phyloP scores from a whole-genome alignment of 1,140 invertebrate species.

The Idris sp. region DNA sequence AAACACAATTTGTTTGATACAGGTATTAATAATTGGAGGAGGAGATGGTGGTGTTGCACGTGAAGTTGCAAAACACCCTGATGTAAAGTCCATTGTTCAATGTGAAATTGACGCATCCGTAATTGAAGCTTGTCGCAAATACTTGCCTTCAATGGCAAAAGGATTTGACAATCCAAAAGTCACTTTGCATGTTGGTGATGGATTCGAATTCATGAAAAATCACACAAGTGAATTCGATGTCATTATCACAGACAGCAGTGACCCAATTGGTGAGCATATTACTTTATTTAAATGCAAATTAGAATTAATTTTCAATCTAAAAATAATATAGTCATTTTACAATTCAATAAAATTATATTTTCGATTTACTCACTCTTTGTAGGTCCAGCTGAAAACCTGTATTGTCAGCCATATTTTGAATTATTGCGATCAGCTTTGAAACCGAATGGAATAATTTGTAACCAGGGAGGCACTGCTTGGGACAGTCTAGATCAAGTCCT shows the following conservation, averaged over 20 bases:
- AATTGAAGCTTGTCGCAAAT: constrained; percentile 93
- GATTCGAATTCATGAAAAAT: constrained; percentile 95
- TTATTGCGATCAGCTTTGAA: constrained; percentile 90
- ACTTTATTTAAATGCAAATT: no score
- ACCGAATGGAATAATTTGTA: constrained; percentile 94
- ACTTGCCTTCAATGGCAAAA: constrained; percentile 92
- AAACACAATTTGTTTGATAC: no score
- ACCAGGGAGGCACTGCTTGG: constrained; percentile 95
- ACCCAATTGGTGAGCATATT: constrained; percentile 87
- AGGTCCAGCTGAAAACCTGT: constrained; percentile 85
- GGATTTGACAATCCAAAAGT: constrained; percentile 92
- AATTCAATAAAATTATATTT: no score
- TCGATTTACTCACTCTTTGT: neutral
- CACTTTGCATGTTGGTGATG: constrained; percentile 92
- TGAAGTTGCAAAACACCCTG: constrained; percentile 95
- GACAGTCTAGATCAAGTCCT: constrained; percentile 88
- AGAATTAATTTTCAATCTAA: no score
- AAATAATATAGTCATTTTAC: no score
- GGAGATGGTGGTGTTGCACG: constrained; percentile 98
- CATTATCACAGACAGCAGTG: constrained; percentile 98
- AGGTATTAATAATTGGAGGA: constrained; percentile 96
- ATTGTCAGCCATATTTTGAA: constrained; percentile 92
- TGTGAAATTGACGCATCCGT: constrained; percentile 97
- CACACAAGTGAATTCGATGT: constrained; percentile 94
- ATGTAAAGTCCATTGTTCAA: constrained; percentile 87